These are phyloP conservation scores for Marisa cornuarietis DNA, from an alignment of 1,140 invertebrate genomes.

Conservation along the genomic window DNA sequence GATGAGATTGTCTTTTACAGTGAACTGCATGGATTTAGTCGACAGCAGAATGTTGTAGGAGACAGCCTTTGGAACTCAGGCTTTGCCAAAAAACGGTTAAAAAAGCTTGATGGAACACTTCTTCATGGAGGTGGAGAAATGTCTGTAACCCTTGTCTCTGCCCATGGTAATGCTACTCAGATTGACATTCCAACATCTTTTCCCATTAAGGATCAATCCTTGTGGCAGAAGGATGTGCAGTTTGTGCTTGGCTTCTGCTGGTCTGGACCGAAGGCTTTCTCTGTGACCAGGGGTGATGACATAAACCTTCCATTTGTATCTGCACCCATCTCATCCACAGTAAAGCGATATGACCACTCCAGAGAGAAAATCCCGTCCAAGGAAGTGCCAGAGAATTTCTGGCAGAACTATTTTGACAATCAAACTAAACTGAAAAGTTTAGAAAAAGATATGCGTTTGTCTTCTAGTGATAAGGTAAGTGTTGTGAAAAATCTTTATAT, in stretches of 20 bases:
- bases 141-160: conserved; percentile 11
- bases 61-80: conserved; percentile 22
- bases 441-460: conserved; percentile 8
- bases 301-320: conserved; percentile 7
- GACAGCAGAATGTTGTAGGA: conserved; percentile 2
- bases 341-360: background rate
- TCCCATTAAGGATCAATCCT: conserved; percentile 25
- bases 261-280: conserved; percentile 39
- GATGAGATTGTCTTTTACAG: conserved; percentile 20
- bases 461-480: conserved; percentile 13
- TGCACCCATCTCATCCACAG: background rate
- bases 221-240: conserved; percentile 30
- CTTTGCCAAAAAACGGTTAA: conserved; percentile 16
- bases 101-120: conserved; percentile 20
- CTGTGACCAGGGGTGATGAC: conserved; percentile 12
- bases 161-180: conserved; percentile 9
- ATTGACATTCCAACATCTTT: conserved; percentile 27
- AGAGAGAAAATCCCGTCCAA: conserved; percentile 8
- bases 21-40: background rate
- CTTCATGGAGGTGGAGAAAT: conserved; percentile 26
- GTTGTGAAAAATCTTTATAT: too few relatives aligned
- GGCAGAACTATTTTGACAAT: background rate
- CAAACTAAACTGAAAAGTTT: background rate
- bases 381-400: conserved; percentile 6
- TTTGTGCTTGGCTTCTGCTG: conserved; percentile 41